Percentiles rank a stretch among this genome's conserved stretches.
Conservation (phyloP, 1,140 invertebrate genomes). For the Mercenaria mercenaria region DNA sequence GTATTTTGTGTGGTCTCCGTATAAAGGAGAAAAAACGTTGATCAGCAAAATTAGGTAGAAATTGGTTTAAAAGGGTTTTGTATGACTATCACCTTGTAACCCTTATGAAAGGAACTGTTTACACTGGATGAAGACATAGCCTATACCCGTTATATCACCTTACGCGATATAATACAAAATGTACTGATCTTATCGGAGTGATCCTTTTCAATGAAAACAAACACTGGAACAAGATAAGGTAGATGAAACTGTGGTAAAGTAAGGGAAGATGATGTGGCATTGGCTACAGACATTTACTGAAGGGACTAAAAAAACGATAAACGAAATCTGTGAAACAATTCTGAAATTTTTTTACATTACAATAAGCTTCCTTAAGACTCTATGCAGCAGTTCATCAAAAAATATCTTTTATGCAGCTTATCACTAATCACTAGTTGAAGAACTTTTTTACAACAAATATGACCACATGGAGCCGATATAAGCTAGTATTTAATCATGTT, state of each 20-base stretch:
- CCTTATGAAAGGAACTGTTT: conserved; percentile 38
- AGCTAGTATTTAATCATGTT: no score
- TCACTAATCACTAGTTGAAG: no score
- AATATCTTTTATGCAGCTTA: no score
- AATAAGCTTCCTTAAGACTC: no score
- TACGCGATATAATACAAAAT: conserved; percentile 30
- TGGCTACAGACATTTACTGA: no score
- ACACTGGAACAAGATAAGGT: conserved; percentile 19
- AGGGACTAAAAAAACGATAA: no score
- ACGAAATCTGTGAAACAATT: no score
- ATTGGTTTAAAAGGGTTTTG: conserved; percentile 41
- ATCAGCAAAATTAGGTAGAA: conserved; percentile 22
- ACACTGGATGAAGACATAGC: background rate
- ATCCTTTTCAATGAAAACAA: conserved; percentile 15
- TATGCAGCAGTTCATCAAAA: no score
- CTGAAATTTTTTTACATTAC: no score
- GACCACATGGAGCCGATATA: no score
- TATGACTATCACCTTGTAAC: conserved; percentile 39
- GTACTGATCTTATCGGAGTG: background rate
- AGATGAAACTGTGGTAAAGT: background rate
- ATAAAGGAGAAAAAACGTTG: background rate
- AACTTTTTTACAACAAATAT: no score
- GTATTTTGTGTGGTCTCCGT: conserved; percentile 26
- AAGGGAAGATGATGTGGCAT: background rate
- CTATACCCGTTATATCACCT: background rate